Evolutionary conservation across 2,888 invertebrate genomes (phyloP).

Genomic region (Lasioglossum pauxillum): DNA sequence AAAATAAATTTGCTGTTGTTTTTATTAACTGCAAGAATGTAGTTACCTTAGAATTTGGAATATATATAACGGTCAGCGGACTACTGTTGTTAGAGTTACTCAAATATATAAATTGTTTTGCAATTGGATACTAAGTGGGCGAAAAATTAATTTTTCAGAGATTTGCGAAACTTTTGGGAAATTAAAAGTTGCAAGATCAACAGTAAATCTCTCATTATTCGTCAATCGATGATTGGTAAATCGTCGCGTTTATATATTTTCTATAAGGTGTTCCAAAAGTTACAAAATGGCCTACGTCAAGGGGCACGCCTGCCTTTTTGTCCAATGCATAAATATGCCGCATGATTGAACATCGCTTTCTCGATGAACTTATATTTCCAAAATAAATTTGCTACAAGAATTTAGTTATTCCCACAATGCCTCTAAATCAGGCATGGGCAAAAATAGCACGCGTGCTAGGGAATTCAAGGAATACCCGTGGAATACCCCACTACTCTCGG

Average conservation of each 20-base stretch:
- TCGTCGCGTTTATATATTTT: background rate
- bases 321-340: background rate
- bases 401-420: background rate
- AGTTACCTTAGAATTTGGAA: background rate
- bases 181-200: background rate
- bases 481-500: too few relatives aligned
- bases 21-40: background rate
- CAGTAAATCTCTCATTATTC: background rate
- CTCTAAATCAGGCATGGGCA: too few relatives aligned
- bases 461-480: too few relatives aligned
- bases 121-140: background rate
- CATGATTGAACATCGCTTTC: background rate
- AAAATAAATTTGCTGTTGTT: background rate
- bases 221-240: constrained; percentile 23
- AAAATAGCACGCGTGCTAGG: too few relatives aligned
- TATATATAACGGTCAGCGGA: background rate
- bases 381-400: background rate
- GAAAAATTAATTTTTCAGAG: background rate
- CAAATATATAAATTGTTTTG: background rate
- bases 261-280: constrained; percentile 8
- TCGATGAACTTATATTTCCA: background rate
- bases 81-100: too few relatives aligned
- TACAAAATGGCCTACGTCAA: constrained; percentile 81
- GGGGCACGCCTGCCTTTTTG: constrained; percentile 75
- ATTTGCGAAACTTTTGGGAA: background rate